These are phyloP conservation scores for Bergia sp. DNA, from an alignment of 92 coral and sea anemone species.

Conservation along the genomic window DNA sequence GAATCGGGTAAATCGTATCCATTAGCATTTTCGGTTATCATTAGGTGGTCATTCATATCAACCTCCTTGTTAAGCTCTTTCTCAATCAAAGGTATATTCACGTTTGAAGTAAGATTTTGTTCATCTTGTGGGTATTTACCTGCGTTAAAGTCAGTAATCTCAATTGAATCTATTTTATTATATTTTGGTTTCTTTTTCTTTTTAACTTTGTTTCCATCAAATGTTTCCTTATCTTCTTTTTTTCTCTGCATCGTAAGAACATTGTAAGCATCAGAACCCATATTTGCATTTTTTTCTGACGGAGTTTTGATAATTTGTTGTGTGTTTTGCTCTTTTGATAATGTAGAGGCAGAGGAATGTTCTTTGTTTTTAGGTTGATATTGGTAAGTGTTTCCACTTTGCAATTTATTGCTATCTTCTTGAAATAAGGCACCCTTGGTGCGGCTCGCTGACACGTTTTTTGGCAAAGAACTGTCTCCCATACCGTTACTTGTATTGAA, in stretches of 20 bases:
- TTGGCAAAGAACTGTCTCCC: background rate
- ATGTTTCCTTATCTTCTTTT: background rate
- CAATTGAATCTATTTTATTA: background rate
- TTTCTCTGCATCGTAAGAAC: background rate
- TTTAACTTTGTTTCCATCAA: background rate
- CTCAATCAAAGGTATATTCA: slow-evolving; percentile 16
- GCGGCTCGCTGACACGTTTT: background rate
- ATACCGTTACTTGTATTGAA: background rate
- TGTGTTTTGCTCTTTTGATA: background rate
- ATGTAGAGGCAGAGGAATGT: background rate
- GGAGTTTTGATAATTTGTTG: background rate
- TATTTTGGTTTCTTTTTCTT: background rate
- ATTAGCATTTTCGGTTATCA: slow-evolving; percentile 33
- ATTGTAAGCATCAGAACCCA: background rate
- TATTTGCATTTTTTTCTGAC: background rate
- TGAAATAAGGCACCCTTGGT: background rate
- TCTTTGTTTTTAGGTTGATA: background rate
- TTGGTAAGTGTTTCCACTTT: background rate
- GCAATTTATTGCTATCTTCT: background rate
- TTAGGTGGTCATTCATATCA: slow-evolving; percentile 29
- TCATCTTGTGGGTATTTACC: slow-evolving; percentile 7
- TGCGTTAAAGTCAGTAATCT: background rate
- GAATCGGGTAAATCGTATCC: background rate
- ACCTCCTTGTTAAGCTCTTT: slow-evolving; percentile 14
- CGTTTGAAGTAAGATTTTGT: background rate